Evolutionary conservation across 1,140 invertebrate genomes (phyloP).

Genomic region (Pteromalus puparum): DNA sequence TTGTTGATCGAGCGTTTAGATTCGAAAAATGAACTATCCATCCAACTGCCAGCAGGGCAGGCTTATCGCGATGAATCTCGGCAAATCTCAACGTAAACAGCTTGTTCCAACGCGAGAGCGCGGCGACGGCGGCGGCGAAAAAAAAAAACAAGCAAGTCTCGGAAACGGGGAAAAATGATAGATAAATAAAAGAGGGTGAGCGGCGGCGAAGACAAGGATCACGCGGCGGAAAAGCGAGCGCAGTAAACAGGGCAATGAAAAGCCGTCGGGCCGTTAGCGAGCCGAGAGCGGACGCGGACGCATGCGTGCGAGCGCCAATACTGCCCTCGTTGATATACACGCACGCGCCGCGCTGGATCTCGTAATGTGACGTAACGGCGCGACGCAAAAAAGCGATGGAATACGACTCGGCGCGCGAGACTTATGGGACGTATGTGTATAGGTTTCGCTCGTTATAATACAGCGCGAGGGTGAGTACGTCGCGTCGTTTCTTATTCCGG

Average conservation of each 20-base stretch:
- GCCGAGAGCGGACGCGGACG: background rate
- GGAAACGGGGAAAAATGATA: background rate
- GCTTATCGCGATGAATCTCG: background rate
- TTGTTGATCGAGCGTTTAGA: background rate
- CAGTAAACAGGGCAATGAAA: slow-evolving; percentile 32
- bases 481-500: slow-evolving; percentile 30
- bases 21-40: background rate
- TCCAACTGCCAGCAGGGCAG: background rate
- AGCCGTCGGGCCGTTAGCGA: slow-evolving; percentile 2
- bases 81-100: background rate
- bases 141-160: slow-evolving; percentile 6
- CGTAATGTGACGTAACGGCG: background rate
- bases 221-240: background rate
- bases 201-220: background rate
- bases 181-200: slow-evolving; percentile 33
- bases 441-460: slow-evolving; percentile 1
- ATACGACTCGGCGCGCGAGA: background rate
- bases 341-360: background rate
- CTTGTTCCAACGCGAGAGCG: slow-evolving; percentile 3
- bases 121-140: too few species aligned
- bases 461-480: background rate
- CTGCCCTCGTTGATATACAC: background rate
- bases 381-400: background rate
- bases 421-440: background rate
- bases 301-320: background rate